phyloP scores from a whole-genome alignment of 2,888 invertebrate genomes.

The Meganola albula region DNA sequence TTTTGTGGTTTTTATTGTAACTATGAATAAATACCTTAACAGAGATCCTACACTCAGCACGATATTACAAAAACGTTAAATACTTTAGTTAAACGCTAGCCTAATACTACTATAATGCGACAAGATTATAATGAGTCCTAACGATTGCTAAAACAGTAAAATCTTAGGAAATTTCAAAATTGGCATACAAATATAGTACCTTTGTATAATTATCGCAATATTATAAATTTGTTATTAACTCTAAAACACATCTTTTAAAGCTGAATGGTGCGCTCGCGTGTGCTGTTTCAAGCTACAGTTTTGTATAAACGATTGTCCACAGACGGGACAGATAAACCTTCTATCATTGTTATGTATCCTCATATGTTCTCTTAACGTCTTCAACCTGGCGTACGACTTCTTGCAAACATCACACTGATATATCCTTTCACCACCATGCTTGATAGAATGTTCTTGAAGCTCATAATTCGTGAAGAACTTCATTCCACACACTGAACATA shows the following conservation, averaged over 20 bases:
- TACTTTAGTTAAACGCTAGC: no score
- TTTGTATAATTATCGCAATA: no score
- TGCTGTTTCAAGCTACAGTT: slow-evolving; percentile 68
- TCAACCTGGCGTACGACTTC: slow-evolving; percentile 65
- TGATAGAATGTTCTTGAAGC: slow-evolving; percentile 73
- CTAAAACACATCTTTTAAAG: slow-evolving; percentile 38
- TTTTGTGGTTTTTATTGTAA: no score
- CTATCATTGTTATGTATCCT: slow-evolving; percentile 66
- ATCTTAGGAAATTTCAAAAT: no score
- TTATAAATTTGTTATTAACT: slow-evolving; percentile 9
- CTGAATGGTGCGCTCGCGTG: slow-evolving; percentile 62
- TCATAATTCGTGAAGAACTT: slow-evolving; percentile 76
- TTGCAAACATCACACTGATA: slow-evolving; percentile 75
- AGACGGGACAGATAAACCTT: slow-evolving; percentile 57
- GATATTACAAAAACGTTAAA: no score
- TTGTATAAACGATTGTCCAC: slow-evolving; percentile 64
- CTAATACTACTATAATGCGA: no score
- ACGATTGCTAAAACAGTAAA: no score
- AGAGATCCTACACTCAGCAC: no score
- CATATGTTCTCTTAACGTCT: slow-evolving; percentile 69
- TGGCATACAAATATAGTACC: no score
- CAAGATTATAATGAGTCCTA: no score
- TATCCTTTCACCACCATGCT: slow-evolving; percentile 73
- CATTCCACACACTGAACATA: slow-evolving; percentile 71
- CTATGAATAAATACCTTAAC: no score